Base-by-base conservation (phyloP, 2,888 invertebrate species). In the Brachyptera risi region DNA sequence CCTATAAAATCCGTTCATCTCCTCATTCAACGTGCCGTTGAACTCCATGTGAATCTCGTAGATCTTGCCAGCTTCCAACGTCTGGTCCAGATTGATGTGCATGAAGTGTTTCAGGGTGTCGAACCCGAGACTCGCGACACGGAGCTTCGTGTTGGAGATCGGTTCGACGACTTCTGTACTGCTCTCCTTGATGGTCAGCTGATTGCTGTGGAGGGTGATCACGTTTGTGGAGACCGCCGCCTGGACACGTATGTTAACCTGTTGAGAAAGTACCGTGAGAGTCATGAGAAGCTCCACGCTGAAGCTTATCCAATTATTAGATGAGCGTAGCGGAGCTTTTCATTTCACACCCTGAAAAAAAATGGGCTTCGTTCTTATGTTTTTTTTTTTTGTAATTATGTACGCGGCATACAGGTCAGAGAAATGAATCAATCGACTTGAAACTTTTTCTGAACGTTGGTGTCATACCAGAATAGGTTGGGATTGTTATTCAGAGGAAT, bases 1-100 rank as follows among this genome's bases (percentile, higher is more conserved):
- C 11, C 26, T 4, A 26, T 58, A 58, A 27, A 58, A 58, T 26
- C 58, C 58, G 19, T 42, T 37, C 47, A 47, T 49, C 21, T 44
- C 58, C 2, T 24, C 7, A 21, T 35, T 19, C 17, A 58, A 31
- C 7, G n/a, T 27, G 42, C 58, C 58, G 44, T 1, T 7, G 47
- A 47, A 58, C 21, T 24, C 47, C 27, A 44, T 26, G 1, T 15
- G n/a, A 24, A 58, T 42, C 26, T 17, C n/a, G 27, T 58, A 37
- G 21, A 26, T 11, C 44, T 2, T 9, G 26, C 17, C 47, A 1
- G 1, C 3, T 17, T 1, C 15, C 27, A 58, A 17, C 13, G 19
- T 1, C 44, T 24, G 2, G 9, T 3, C 21, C 26, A 44, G 27
- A 3, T 1, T 15, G 15, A 44, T 15, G 21, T 1, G 26, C 19